Evolutionary conservation across 1,140 invertebrate species (phyloP).

Genomic region (Colletes latitarsis): DNA sequence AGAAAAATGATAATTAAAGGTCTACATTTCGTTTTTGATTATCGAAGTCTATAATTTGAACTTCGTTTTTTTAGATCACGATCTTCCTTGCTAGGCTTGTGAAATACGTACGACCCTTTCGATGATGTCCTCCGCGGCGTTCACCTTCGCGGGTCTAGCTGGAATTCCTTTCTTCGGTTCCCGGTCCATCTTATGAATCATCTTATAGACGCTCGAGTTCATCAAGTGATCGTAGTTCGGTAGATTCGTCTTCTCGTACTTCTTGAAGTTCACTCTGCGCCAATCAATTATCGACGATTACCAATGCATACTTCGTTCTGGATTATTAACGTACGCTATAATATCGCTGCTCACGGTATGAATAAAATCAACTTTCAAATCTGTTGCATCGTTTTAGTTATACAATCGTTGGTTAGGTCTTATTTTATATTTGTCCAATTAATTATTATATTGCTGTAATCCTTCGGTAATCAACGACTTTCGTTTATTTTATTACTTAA

Average conservation of each 20-base stretch:
- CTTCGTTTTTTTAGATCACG: too few relatives aligned
- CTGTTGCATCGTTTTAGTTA: background rate
- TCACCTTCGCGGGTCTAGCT: constrained; percentile 83
- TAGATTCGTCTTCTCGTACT: constrained; percentile 85
- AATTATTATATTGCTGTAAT: too few relatives aligned
- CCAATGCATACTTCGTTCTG: background rate
- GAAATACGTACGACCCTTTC: constrained; percentile 74
- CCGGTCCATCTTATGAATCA: constrained; percentile 87
- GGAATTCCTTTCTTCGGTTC: constrained; percentile 85
- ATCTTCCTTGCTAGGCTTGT: background rate
- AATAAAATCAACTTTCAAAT: background rate
- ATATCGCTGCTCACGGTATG: background rate
- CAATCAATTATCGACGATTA: constrained; percentile 19
- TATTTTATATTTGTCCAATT: too few relatives aligned
- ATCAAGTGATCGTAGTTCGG: constrained; percentile 87
- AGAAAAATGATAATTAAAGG: too few relatives aligned
- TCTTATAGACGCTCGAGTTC: constrained; percentile 87
- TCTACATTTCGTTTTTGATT: too few relatives aligned
- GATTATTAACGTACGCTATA: background rate
- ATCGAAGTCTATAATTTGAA: too few relatives aligned
- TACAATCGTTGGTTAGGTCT: too few relatives aligned
- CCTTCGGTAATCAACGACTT: too few relatives aligned
- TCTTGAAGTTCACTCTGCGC: constrained; percentile 89
- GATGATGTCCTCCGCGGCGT: constrained; percentile 85
- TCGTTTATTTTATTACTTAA: too few relatives aligned